Evolutionary conservation across 2,797 vertebrate species (phyloP).

Genomic region (Loriculus beryllinus): DNA sequence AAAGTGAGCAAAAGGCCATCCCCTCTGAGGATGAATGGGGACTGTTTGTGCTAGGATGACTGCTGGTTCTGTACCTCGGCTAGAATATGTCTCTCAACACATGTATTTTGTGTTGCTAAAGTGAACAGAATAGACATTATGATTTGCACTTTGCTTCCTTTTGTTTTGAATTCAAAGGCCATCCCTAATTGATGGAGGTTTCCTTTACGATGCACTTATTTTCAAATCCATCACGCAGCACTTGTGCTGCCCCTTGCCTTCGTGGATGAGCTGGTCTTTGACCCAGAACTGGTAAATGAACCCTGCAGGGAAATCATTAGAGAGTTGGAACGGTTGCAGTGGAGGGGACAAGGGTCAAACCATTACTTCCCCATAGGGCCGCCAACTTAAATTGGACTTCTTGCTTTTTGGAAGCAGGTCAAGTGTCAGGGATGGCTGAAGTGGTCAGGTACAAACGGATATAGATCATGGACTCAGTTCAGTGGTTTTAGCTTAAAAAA

Average conservation of each 20-base stretch:
- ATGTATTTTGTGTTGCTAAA: background rate
- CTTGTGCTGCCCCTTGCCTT: constrained; percentile 52
- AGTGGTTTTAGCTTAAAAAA: constrained; percentile 20
- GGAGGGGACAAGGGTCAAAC: constrained; percentile 66
- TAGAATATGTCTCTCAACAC: background rate
- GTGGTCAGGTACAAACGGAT: background rate
- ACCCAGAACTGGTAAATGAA: constrained; percentile 73
- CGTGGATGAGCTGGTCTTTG: constrained; percentile 64
- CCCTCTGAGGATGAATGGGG: background rate
- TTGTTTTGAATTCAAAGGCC: constrained; percentile 60
- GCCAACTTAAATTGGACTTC: constrained; percentile 62
- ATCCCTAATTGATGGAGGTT: constrained; percentile 60
- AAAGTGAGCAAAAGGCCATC: background rate
- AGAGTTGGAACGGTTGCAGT: constrained; percentile 51
- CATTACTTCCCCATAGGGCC: constrained; percentile 54
- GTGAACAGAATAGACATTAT: background rate
- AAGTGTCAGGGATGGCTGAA: constrained; percentile 36
- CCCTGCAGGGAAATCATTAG: constrained; percentile 74
- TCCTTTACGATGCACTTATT: constrained; percentile 61
- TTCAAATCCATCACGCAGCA: constrained; percentile 56
- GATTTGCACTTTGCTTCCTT: constrained; percentile 48
- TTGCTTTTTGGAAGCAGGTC: constrained; percentile 58
- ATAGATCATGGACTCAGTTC: constrained; percentile 1
- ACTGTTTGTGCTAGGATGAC: background rate
- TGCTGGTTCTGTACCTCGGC: background rate